These are phyloP conservation scores for Adelphocoris suturalis DNA, from an alignment of 2,888 invertebrate genomes.

Conservation along the genomic window DNA sequence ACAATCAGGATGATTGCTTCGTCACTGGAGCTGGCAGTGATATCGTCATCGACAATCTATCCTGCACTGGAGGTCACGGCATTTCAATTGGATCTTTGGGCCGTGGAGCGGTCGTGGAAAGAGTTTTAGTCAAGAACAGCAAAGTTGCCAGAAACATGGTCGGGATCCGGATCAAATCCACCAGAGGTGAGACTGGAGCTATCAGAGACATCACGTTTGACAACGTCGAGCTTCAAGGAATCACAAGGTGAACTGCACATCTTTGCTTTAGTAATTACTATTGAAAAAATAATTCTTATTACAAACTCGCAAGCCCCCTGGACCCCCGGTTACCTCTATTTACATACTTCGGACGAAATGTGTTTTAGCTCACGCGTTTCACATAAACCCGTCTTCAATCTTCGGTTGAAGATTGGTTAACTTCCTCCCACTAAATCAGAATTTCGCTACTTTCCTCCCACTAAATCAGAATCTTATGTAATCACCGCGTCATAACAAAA, in stretches of 20 bases:
- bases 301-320: too few relatives aligned
- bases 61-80: slow-evolving; percentile 42
- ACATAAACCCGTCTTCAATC: too few relatives aligned
- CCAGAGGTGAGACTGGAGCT: not conserved
- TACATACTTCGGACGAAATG: too few relatives aligned
- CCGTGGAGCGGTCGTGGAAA: slow-evolving; percentile 1
- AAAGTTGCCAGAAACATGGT: slow-evolving; percentile 31
- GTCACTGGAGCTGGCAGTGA: slow-evolving; percentile 32
- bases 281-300: too few relatives aligned
- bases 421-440: too few relatives aligned
- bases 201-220: slow-evolving; percentile 46
- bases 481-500: too few relatives aligned
- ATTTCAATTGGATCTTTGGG: slow-evolving; percentile 49
- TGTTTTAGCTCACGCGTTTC: too few relatives aligned
- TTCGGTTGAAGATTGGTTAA: too few relatives aligned
- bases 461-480: too few relatives aligned
- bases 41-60: not conserved
- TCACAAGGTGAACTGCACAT: not conserved
- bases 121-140: slow-evolving; percentile 38
- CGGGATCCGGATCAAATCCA: slow-evolving; percentile 40
- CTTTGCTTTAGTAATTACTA: not conserved
- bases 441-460: too few relatives aligned
- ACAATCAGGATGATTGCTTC: slow-evolving; percentile 56
- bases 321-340: too few relatives aligned
- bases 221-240: slow-evolving; percentile 37